These are phyloP conservation scores for Equus quagga DNA, from an alignment of 2,113 vertebrate genomes.

Conservation along the genomic window DNA sequence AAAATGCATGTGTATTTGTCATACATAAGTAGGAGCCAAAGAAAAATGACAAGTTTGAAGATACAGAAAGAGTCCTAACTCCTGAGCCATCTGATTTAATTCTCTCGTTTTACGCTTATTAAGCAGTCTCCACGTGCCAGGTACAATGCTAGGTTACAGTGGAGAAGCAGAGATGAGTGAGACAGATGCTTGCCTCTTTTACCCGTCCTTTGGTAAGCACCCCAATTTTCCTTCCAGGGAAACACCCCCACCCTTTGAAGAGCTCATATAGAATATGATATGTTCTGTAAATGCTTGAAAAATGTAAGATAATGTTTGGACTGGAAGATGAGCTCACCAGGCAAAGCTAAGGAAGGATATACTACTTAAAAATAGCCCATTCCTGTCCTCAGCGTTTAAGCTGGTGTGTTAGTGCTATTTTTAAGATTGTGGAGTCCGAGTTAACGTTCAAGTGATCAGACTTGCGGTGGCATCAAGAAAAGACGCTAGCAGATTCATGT, in stretches of 20 bases:
- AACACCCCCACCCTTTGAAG: background rate
- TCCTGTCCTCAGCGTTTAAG: background rate
- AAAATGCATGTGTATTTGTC: background rate
- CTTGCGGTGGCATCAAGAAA: background rate
- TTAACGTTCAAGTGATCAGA: background rate
- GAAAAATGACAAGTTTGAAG: constrained; percentile 35
- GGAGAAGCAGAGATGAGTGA: background rate
- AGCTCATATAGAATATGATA: background rate
- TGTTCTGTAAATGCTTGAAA: background rate
- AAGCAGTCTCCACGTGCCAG: background rate
- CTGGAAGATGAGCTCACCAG: background rate
- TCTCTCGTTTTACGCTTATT: background rate
- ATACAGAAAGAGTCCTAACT: background rate
- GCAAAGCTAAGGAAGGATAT: background rate
- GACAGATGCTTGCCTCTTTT: background rate
- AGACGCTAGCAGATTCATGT: background rate
- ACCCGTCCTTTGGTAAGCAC: background rate
- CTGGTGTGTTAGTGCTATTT: background rate
- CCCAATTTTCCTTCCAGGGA: background rate
- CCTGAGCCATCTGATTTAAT: background rate
- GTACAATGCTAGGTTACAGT: background rate
- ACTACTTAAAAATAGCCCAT: background rate
- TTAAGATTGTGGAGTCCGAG: background rate
- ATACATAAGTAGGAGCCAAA: constrained; percentile 35
- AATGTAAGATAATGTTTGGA: background rate